Evolutionary conservation across 2,888 invertebrate genomes (phyloP).

Genomic region (Lithophane semibrunnea): DNA sequence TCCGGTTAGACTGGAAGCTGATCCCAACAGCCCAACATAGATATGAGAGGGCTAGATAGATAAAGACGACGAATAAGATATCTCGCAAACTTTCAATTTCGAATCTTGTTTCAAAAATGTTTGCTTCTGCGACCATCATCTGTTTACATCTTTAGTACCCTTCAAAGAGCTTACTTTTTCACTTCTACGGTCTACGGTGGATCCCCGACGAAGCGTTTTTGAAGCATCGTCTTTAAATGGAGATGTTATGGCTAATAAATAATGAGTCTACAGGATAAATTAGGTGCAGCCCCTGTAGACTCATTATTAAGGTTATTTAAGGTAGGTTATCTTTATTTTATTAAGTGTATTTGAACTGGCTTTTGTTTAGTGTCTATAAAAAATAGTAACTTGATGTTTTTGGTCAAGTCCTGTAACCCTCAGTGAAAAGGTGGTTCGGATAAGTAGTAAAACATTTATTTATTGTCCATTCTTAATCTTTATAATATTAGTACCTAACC

Average conservation of each 20-base stretch:
- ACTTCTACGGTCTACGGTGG: constrained; percentile 26
- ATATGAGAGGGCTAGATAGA: neutral
- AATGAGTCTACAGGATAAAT: too few relatives aligned
- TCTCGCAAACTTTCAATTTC: neutral
- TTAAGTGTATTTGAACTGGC: neutral
- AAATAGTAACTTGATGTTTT: neutral
- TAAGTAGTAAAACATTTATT: neutral
- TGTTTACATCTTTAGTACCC: neutral
- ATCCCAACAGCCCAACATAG: neutral
- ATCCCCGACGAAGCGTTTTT: constrained; percentile 52
- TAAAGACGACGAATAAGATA: neutral
- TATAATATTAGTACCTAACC: neutral
- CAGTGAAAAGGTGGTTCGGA: neutral
- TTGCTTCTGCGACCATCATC: neutral
- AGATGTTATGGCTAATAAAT: constrained; percentile 32
- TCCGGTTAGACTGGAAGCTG: neutral
- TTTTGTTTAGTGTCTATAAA: neutral
- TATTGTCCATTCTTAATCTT: neutral
- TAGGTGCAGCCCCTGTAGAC: too few relatives aligned
- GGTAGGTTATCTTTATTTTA: too few relatives aligned
- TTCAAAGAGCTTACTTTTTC: constrained; percentile 20
- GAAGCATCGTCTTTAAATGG: constrained; percentile 20
- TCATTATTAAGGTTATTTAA: too few relatives aligned
- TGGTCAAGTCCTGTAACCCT: neutral
- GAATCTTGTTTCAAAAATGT: neutral